phyloP scores from a whole-genome alignment of 1,140 invertebrate species.

The Procambarus virginalis region DNA sequence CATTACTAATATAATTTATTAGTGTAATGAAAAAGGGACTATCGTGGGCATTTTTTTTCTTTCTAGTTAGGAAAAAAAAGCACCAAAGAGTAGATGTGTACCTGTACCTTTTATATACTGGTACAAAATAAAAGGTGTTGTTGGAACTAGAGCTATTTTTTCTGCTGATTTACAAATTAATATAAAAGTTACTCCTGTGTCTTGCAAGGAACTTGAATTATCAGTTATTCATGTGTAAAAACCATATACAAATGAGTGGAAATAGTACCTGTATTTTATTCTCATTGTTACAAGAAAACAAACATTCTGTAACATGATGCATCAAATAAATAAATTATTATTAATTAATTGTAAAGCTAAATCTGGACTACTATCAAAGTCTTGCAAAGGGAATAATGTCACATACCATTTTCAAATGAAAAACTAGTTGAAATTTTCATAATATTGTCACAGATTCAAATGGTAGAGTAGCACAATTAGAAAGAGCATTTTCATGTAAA shows the following conservation, averaged over 20 bases:
- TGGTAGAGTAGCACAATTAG: no score
- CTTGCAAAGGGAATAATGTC: no score
- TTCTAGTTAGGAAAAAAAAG: neutral
- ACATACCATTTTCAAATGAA: no score
- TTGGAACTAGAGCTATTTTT: neutral
- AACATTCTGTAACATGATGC: neutral
- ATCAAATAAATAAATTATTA: neutral
- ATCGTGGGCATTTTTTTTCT: neutral
- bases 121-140: neutral
- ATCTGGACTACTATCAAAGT: neutral
- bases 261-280: neutral
- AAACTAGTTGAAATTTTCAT: no score
- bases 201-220: neutral
- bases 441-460: no score
- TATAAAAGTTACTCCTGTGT: slow-evolving; percentile 18
- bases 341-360: neutral
- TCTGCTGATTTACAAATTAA: slow-evolving; percentile 43
- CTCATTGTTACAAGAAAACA: no score
- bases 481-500: no score
- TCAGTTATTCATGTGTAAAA: neutral
- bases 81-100: neutral
- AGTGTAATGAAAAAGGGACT: neutral
- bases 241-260: neutral
- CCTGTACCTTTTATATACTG: neutral
- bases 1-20: neutral